Conservation (phyloP, 2,797 vertebrate genomes). For the Xerus rutilus region DNA sequence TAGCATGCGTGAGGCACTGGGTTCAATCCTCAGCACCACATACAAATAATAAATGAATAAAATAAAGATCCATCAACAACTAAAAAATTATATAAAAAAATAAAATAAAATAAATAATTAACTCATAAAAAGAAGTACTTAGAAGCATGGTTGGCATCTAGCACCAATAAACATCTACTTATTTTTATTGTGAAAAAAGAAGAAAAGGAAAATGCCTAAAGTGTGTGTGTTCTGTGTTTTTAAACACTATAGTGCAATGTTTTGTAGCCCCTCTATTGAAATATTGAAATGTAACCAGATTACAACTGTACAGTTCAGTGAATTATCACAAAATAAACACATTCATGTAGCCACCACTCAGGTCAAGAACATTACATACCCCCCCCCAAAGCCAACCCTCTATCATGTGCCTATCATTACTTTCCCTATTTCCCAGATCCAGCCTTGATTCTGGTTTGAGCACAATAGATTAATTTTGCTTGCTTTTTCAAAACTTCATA, state of each 20-base stretch:
- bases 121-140: background rate
- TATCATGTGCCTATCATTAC: background rate
- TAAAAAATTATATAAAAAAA: too few species aligned
- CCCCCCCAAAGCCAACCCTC: background rate
- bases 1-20: too few species aligned
- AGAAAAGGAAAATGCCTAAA: background rate
- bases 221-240: background rate
- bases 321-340: background rate
- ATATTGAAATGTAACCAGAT: background rate
- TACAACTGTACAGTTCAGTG: background rate
- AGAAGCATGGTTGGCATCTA: background rate
- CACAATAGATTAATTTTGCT: background rate
- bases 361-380: background rate
- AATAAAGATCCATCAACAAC: too few species aligned
- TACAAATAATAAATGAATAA: too few species aligned
- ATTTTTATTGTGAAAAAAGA: slow-evolving; percentile 53
- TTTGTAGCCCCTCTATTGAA: slow-evolving; percentile 15
- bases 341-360: background rate
- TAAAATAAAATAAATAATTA: too few species aligned
- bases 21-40: too few species aligned
- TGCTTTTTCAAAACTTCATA: background rate
- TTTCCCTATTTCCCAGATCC: background rate
- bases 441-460: background rate
- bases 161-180: background rate
- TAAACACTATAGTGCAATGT: background rate